phyloP scores from a whole-genome alignment of 2,797 vertebrate genomes.

The Telmatherina bonti region DNA sequence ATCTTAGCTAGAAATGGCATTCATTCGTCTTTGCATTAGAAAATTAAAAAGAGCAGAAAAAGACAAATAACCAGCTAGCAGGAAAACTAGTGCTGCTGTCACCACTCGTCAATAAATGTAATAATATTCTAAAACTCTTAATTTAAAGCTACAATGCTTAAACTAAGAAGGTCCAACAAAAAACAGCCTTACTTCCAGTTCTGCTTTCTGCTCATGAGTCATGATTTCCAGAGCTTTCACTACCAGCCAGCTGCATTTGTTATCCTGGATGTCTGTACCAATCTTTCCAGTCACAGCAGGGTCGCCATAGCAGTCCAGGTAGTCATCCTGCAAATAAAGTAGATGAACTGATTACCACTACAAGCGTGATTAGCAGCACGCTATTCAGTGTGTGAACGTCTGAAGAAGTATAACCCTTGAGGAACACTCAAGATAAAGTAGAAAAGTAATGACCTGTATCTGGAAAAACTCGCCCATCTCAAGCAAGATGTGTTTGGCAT shows the following conservation, averaged over 20 bases:
- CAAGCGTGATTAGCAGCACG: background rate
- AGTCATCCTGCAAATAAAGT: conserved; percentile 90
- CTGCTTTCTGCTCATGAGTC: conserved; percentile 82
- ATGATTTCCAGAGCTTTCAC: conserved; percentile 89
- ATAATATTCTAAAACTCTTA: background rate
- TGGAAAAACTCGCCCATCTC: conserved; percentile 99
- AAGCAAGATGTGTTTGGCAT: conserved; percentile 90
- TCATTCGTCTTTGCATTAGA: too few species aligned
- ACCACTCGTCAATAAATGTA: background rate
- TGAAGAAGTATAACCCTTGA: background rate
- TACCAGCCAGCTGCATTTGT: conserved; percentile 98
- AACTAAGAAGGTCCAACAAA: background rate
- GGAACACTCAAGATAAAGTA: too few species aligned
- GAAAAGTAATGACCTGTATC: conserved; percentile 87
- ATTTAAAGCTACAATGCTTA: background rate
- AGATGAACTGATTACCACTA: background rate
- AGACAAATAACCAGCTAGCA: too few species aligned
- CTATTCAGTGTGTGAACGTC: background rate
- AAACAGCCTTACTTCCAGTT: conserved; percentile 86
- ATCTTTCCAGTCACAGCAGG: conserved; percentile 93
- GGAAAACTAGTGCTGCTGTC: too few species aligned
- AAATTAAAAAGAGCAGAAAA: background rate
- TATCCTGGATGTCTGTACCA: conserved; percentile 97
- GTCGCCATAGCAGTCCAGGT: conserved; percentile 94
- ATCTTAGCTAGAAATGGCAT: background rate